Percentiles rank a stretch among this genome's conserved stretches.
Evolutionary conservation across 2,113 vertebrate species (phyloP).

Genomic region (Hyperopisus bebe): DNA sequence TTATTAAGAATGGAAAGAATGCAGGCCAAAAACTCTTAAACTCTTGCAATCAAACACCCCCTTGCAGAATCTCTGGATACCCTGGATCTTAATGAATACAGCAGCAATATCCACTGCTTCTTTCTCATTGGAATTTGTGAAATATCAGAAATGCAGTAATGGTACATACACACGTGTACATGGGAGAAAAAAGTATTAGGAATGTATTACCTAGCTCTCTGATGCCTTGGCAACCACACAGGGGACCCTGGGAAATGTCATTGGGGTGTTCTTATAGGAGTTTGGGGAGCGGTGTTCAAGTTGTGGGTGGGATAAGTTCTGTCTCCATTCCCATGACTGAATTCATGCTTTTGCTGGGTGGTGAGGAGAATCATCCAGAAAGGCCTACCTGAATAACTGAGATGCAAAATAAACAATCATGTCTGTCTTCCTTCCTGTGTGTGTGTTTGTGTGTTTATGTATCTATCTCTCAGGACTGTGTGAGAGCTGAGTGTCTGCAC

Average conservation of each 20-base stretch:
- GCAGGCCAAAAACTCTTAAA: background rate
- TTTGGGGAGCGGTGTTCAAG: background rate
- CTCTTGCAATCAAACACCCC: background rate
- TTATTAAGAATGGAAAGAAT: background rate
- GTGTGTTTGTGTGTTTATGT: background rate
- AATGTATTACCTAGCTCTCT: background rate
- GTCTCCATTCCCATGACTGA: background rate
- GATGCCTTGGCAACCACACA: background rate
- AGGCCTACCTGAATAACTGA: background rate
- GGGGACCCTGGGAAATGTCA: background rate
- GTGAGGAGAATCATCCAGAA: background rate
- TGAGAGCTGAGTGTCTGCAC: conserved; percentile 67
- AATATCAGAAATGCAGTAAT: background rate
- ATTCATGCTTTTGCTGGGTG: background rate
- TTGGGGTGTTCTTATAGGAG: background rate
- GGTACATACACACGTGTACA: background rate
- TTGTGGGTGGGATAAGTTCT: background rate
- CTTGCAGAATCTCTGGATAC: background rate
- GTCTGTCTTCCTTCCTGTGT: background rate
- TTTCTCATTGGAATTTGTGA: background rate
- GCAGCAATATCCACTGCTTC: background rate
- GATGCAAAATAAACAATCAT: background rate
- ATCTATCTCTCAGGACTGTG: conserved; percentile 68
- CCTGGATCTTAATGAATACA: background rate
- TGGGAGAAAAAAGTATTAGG: background rate